Conservation (phyloP, 2,888 invertebrate species). For the Xestia sexstrigata region DNA sequence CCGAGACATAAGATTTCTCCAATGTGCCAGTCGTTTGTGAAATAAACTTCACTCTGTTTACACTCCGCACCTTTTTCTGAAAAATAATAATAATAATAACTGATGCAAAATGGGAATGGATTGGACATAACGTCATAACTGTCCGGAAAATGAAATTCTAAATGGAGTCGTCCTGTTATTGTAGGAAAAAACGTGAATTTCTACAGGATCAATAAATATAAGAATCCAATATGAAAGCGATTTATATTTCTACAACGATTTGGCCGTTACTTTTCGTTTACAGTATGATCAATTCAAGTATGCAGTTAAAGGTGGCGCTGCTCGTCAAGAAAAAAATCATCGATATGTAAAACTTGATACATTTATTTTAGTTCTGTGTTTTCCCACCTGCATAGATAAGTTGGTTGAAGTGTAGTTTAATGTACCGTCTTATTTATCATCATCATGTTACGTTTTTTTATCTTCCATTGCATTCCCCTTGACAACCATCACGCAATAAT, state of each 20-base stretch:
- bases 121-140: slow-evolving; percentile 9
- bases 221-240: neutral
- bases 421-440: no score
- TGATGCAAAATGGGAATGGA: slow-evolving; percentile 3
- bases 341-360: neutral
- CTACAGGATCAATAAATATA: neutral
- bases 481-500: no score
- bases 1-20: neutral
- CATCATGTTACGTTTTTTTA: no score
- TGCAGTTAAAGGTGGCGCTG: no score
- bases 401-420: no score
- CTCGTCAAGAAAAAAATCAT: neutral
- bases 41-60: slow-evolving; percentile 12
- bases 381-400: neutral
- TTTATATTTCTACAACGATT: neutral
- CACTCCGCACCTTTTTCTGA: slow-evolving; percentile 2
- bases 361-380: neutral
- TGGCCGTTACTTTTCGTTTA: neutral
- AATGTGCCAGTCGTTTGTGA: neutral
- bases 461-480: no score
- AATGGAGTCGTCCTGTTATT: neutral
- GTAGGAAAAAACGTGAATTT: neutral
- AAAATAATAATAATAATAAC: slow-evolving; percentile 26
- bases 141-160: slow-evolving; percentile 1
- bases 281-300: neutral